Base-by-base conservation (phyloP, 1,140 invertebrate species). In the Helicorthomorpha holstii region DNA sequence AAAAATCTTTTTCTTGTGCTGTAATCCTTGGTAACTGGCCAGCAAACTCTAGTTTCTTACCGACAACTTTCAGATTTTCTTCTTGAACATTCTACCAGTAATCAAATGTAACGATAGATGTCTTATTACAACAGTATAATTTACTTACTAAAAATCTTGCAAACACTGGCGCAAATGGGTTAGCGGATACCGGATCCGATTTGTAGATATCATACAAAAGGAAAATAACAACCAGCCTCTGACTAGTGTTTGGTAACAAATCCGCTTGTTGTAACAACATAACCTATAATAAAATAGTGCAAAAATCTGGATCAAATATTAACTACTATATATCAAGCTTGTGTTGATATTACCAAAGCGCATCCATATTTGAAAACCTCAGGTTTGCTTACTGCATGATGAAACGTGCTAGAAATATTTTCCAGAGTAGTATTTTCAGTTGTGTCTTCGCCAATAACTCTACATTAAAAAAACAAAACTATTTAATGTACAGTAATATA, bases 131-230 rank as follows among this genome's bases (percentile, higher is more conserved):
- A 7, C 26, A 26, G 1, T 10, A 25, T 22, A 38, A 21, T 27
- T 51, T 54, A 60, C 65, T 68, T 68, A 80, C 79, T 66, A 82
- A 57, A 21, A 81, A 61, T 60, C 75, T 71, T 24, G 78, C 69
- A 66, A 82, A 80, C 16, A 79, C 75, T 54, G 77, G 71, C 3
- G 76, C 78, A 67, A 85, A 86, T 21, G 84, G 83, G 57, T 81
- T 84, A 3, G 70, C 71, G 25, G 73, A 68, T 29, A 82, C 66
- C 2, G 76, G 71, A 57, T 85, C 82, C 23, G 71, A 72, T 62
- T 76, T 75, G 63, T 83, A 85, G 58, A 85, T 71, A 56, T 85
- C 81, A 67, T 77, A 80, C 14, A 87, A 67, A n/a, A 86, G 65
- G 19, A 75, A 75, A 24, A 83, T 67, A 25, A 81, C 79, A 27